Percentiles rank a stretch among this genome's conserved stretches.
Evolutionary conservation across 2,888 invertebrate genomes (phyloP).

Genomic region (Vandiemenella viatica): DNA sequence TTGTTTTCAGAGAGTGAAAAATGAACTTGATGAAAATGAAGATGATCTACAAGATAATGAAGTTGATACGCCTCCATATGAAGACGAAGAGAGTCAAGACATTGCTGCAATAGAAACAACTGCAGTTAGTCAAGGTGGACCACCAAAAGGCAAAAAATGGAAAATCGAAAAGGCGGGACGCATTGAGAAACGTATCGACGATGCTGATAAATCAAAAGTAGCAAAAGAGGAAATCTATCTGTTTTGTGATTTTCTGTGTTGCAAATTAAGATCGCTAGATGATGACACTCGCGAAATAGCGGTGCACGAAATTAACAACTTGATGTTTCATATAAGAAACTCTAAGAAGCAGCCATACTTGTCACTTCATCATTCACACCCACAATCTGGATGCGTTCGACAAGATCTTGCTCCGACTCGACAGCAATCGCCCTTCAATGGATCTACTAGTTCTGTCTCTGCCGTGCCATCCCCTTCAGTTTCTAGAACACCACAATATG

Average conservation of each 20-base stretch:
- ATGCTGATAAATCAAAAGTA: neutral
- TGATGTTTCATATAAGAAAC: constrained; percentile 1
- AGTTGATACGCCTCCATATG: neutral
- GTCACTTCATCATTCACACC: neutral
- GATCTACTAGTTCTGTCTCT: neutral
- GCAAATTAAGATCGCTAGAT: constrained; percentile 1
- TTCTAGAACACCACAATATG: neutral
- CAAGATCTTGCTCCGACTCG: neutral
- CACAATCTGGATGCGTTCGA: neutral
- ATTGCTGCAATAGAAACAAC: neutral
- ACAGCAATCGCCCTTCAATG: neutral
- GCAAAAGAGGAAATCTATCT: neutral
- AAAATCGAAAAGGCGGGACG: neutral
- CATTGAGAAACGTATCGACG: neutral
- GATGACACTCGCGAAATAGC: constrained; percentile 1
- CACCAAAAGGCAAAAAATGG: neutral
- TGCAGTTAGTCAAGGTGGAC: constrained; percentile 1
- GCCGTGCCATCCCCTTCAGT: neutral
- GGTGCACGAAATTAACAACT: constrained; percentile 2
- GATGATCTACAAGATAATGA: neutral
- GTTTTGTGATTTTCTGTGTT: constrained; percentile 2
- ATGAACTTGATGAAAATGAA: neutral
- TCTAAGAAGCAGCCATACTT: neutral
- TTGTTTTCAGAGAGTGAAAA: constrained; percentile 2
- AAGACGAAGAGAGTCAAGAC: neutral